Base-by-base conservation (phyloP, 2,797 vertebrate genomes). In the Moxostoma hubbsi region DNA sequence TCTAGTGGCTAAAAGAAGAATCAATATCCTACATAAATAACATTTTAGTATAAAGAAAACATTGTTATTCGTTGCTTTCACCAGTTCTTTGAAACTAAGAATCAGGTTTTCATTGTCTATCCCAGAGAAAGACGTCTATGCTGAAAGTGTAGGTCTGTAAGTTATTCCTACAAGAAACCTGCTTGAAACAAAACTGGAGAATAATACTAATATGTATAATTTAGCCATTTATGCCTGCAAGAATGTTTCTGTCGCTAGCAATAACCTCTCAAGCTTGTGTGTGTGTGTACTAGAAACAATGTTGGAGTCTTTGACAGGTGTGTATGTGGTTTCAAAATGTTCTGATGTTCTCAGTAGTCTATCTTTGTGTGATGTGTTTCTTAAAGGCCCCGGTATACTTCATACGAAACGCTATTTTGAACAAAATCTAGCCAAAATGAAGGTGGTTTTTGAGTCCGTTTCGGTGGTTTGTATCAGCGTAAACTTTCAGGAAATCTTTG, bases 121-220 rank as follows among this genome's bases (percentile, higher is more conserved):
- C 81, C 62, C 79, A 88, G 86, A 74, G 50, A 76, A 73, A 82
- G 82, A 77, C 6, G 70, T 63, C 84, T 78, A 64, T 81, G 80
- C 85, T 81, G 82, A 80, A 76, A 67, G 13, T 74, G 36, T 77
- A 80, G 11, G 58, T 82, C 79, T 84, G 88, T 88, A 87, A 89
- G 83, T 80, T 67, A 45, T 72, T 82, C 74, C 75, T 86, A 84
- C 75, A 75, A 80, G 86, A 80, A 84, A 64, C 76, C 62, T 82
- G 72, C 71, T 82, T 84, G 73, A 82, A 78, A 9, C 70, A 46
- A 67, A 69, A 53, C 79, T 69, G 57, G 76, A 77, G 81, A 83
- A 80, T 74, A 82, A 82, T 69, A 81, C 79, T 77, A 71, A 51
- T 81, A 62, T 45, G 6, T 62, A 57, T 61, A n/a, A 4, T 82